Evolutionary conservation across 1,140 invertebrate species (phyloP), one percentile per base, ranked within the genome.

Genomic region (Atta cephalotes): DNA sequence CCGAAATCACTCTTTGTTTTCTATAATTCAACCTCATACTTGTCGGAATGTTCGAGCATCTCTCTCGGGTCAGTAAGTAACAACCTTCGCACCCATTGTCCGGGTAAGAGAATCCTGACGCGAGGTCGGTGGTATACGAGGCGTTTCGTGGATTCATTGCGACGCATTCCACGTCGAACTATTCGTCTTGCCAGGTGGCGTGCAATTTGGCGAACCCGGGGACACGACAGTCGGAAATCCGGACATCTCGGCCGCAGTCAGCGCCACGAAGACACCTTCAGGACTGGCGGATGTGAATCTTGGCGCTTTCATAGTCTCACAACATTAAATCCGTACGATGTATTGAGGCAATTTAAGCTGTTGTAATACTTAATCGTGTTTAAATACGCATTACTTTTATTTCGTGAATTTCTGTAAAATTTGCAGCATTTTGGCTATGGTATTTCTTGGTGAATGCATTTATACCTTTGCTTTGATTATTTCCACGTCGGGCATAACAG

Each of bases 91-190:
- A 53, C 68, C 68, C 78, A 86, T 91, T 89, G 90, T 91, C 78
- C 78, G n/a, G 68, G 21, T 78, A 71, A 66, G 76, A 60, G 66
- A 87, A 90, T 89, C 86, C 82, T 76, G 49, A 85, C 49, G 86
- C 63, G 79, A 60, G 80, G 56, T 45, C 81, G 77, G 66, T 65
- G 88, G 72, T 65, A 65, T 63, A 28, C n/a, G 51, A 89, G 85
- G 88, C 78, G 85, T 87, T 88, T 92, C 86, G 88, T 87, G 85
- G 86, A 92, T 92, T 92, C 91, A 92, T 91, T 91, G 89, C 91
- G 85, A 92, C 86, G 87, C 91, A 92, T 91, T 92, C 90, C 91
- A 92, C 91, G 90, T 92, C 88, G 91, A 92, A 92, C 91, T 91
- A 92, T 92, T 91, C 90, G 91, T 92, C 91, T 91, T 89, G 62